phyloP scores from a whole-genome alignment of 2,888 invertebrate genomes.

The Synergus japonicus region DNA sequence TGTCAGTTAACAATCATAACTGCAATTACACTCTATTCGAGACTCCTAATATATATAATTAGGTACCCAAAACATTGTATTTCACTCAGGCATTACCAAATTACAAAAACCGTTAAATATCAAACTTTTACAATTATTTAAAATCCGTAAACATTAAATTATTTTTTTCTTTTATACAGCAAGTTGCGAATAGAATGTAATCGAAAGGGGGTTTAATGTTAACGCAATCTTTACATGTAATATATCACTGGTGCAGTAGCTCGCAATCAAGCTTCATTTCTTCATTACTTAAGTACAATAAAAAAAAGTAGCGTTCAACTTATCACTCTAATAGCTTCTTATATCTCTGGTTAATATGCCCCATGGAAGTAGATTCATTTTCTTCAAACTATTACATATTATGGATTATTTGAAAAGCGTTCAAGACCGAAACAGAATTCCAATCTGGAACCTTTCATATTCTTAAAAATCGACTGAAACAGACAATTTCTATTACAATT shows the following conservation, averaged over 20 bases:
- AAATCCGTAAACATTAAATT: background rate
- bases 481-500: background rate
- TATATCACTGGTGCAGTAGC: slow-evolving; percentile 64
- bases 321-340: slow-evolving; percentile 64
- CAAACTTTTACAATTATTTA: background rate
- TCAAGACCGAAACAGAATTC: slow-evolving; percentile 47
- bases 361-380: slow-evolving; percentile 67
- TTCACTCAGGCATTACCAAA: background rate
- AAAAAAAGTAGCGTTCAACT: slow-evolving; percentile 60
- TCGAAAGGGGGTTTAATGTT: slow-evolving; percentile 58
- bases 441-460: background rate
- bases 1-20: slow-evolving; percentile 73
- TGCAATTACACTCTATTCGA: slow-evolving; percentile 67
- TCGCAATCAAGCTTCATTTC: slow-evolving; percentile 60
- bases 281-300: slow-evolving; percentile 63
- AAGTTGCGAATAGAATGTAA: slow-evolving; percentile 55
- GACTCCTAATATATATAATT: slow-evolving; percentile 41
- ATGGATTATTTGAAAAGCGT: slow-evolving; percentile 47
- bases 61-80: background rate
- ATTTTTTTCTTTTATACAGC: background rate
- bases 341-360: slow-evolving; percentile 69
- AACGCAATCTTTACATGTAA: slow-evolving; percentile 58
- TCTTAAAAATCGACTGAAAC: slow-evolving; percentile 6
- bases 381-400: slow-evolving; percentile 51
- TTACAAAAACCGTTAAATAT: background rate